Base-by-base conservation (phyloP, 2,797 vertebrate species). In the Malacoctenus gilli region DNA sequence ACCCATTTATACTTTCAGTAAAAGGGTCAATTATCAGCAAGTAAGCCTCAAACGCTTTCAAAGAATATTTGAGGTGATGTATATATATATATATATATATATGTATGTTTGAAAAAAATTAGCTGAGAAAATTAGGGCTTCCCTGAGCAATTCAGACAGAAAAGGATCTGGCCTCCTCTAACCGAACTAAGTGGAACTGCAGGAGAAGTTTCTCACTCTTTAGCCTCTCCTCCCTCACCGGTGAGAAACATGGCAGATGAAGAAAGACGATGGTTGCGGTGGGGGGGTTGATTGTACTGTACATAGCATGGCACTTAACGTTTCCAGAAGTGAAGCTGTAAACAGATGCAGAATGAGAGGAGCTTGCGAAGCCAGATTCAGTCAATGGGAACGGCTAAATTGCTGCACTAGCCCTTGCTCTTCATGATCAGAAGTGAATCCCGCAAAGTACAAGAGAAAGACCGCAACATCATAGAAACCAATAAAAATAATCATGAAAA, bases 91-190 rank as follows among this genome's bases (percentile, higher is more conserved):
- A 5, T 90, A 87, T 91, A 89, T 87, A 89, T 87, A 90, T 28
- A 28, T 2, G 9, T 2, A 5, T n/a, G n/a, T n/a, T n/a, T n/a
- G 25, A 28, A 82, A 86, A 59, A 60, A 89, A 91, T 87, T 86
- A 91, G 89, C 89, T 87, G 89, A 91, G 90, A 92, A 93, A 89
- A 91, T 72, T 92, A 90, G 52, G 5, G 80, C 75, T 80, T 94
- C 93, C 94, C 93, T 94, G 93, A 95, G 93, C 91, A 77, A 89
- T 80, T 78, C 59, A 61, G 54, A 79, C 63, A 72, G 51, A 84
- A 66, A 62, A 72, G 71, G 70, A 59, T 85, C 36, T 73, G 64
- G 77, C 80, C 54, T 51, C 82, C 81, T 72, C 79, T 76, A 56
- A 41, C 62, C 75, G 83, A 75, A 65, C 47, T 62, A 71, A 77